Evolutionary conservation across 2,797 vertebrate genomes (phyloP).

Genomic region (Crocodylus rhombifer): DNA sequence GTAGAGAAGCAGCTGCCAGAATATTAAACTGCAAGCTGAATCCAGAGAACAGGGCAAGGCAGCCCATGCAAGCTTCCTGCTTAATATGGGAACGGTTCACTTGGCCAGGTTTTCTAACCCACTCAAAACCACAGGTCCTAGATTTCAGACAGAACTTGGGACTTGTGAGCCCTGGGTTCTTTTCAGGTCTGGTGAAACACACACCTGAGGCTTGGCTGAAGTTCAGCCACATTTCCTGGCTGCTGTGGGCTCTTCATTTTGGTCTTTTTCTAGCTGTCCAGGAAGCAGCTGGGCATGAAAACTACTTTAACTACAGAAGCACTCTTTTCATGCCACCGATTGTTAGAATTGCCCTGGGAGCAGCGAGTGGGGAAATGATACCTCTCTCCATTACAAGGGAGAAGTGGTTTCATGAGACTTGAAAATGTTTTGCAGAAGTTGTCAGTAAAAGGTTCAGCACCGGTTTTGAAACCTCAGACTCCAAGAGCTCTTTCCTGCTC

Average conservation of each 20-base stretch:
- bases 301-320: not conserved
- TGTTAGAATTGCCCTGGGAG: not conserved
- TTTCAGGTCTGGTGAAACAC: accelerated
- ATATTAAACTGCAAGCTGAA: slow-evolving; percentile 27
- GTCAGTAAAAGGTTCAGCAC: not conserved
- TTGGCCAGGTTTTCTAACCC: not conserved
- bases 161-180: not conserved
- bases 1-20: slow-evolving; percentile 1
- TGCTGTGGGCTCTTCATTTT: not conserved
- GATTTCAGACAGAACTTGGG: not conserved
- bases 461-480: not conserved
- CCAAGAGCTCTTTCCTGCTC: not conserved
- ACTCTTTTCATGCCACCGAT: not conserved
- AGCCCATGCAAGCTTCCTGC: not conserved
- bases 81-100: not conserved
- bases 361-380: accelerated
- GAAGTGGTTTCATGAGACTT: not conserved
- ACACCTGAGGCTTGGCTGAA: not conserved
- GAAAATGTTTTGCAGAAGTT: not conserved
- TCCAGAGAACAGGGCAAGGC: not conserved
- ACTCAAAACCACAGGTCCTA: not conserved
- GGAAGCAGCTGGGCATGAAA: slow-evolving; percentile 30
- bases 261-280: not conserved
- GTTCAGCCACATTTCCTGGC: not conserved
- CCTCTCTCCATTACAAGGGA: not conserved